These are phyloP conservation scores for Carollia perspicillata DNA, from an alignment of 2,113 vertebrate genomes.

Conservation along the genomic window DNA sequence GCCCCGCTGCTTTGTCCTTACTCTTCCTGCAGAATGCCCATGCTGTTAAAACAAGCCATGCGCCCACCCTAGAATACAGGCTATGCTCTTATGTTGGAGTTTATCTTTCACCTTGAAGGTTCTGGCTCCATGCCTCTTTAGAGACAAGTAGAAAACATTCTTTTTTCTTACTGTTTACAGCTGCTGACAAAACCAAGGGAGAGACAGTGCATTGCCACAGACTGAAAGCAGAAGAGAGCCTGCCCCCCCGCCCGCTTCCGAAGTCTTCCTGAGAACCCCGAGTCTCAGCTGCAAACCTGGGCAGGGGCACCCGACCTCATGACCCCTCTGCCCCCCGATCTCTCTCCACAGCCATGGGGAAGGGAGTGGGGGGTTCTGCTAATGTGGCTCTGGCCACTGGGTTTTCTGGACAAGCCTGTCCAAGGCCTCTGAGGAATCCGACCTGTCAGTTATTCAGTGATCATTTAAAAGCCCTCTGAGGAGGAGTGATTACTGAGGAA, in stretches of 20 bases:
- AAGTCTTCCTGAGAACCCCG: not conserved
- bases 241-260: accelerated
- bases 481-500: not conserved
- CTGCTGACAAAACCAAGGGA: not conserved
- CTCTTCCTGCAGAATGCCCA: not conserved
- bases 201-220: not conserved
- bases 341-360: accelerated
- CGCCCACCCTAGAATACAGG: not conserved
- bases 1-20: accelerated
- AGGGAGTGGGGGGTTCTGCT: accelerated
- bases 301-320: accelerated
- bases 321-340: accelerated
- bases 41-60: not conserved
- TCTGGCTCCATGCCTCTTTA: not conserved
- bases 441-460: not conserved
- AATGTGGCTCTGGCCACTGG: accelerated
- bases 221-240: not conserved
- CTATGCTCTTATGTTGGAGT: not conserved
- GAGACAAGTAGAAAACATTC: not conserved
- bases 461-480: not conserved
- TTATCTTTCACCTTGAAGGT: not conserved
- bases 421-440: not conserved
- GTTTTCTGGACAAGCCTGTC: not conserved
- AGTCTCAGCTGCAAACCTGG: not conserved
- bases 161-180: not conserved